These are phyloP conservation scores for Echeneis naucrates DNA, from an alignment of 2,797 vertebrate species.

Conservation along the genomic window DNA sequence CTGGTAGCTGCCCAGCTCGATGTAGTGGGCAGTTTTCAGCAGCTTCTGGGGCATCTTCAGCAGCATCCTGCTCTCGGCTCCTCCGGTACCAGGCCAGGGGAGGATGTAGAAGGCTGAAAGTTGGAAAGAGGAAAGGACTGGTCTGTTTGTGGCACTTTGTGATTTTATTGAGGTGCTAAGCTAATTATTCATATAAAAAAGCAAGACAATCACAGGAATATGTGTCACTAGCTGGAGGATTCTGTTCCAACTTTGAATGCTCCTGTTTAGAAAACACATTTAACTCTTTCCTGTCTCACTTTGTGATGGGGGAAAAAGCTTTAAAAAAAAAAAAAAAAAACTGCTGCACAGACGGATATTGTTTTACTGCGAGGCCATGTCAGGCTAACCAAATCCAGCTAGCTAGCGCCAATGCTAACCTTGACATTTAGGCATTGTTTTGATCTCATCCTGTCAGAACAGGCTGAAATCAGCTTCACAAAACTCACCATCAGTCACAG, in stretches of 20 bases:
- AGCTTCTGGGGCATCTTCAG: slow-evolving; percentile 90
- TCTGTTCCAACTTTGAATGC: background rate
- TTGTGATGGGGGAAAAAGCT: background rate
- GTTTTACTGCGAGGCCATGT: background rate
- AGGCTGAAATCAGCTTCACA: background rate
- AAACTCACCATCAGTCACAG: slow-evolving; percentile 58
- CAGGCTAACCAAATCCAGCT: slow-evolving; percentile 1
- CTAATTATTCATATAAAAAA: background rate
- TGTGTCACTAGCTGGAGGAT: background rate
- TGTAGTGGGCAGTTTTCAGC: slow-evolving; percentile 92
- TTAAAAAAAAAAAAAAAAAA: too few species aligned
- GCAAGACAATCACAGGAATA: background rate
- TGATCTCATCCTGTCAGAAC: background rate
- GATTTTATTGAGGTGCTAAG: background rate
- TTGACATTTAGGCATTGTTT: background rate
- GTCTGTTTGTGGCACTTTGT: too few species aligned
- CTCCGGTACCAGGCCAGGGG: slow-evolving; percentile 3
- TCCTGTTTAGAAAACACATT: background rate
- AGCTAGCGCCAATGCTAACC: slow-evolving; percentile 30
- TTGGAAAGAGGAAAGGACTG: background rate
- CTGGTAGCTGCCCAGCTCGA: slow-evolving; percentile 94
- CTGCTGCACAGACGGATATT: background rate
- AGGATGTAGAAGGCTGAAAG: slow-evolving; percentile 40
- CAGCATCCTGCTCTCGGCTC: slow-evolving; percentile 66
- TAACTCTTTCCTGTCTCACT: background rate